Base-by-base conservation (phyloP, 2,888 invertebrate species). In the Cyclophora albipunctata region DNA sequence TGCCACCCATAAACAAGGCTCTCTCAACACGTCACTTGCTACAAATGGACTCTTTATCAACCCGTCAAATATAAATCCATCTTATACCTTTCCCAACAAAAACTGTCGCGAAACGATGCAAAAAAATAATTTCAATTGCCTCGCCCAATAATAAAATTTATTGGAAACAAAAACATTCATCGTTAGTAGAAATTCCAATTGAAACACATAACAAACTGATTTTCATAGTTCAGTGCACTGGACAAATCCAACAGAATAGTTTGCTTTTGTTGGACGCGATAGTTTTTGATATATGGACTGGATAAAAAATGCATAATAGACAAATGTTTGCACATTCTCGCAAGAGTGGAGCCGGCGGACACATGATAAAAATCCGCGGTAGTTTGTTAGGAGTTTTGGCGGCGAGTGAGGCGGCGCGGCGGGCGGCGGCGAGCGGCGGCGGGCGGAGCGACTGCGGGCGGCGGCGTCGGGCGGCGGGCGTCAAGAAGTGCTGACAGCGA, bases 41-140 rank as follows among this genome's bases (percentile, higher is more conserved):
- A 77, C 76, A 80, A 82, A 82, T 78, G 67, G 71, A 76, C 73
- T 72, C 73, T 78, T 78, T 78, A 75, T 74, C 71, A 67, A 64
- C 63, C 66, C 57, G 71, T 74, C 76, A 73, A 76, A 75, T 69
- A 72, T 66, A 74, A 72, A 71, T 66, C 71, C 63, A 57, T 60
- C 55, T 60, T 59, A 69, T 69, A 71, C 66, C 57, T 60, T 48
- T 45, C 20, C 20, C 20, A 20, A 20, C 20, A 20, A 20, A 20
- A 20, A 20, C 20, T n/a, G 20, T 1, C 20, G 20, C 20, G 37
- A 37, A 37, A 37, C 4, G 4, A 37, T 37, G 1, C 4, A 37
- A 37, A 37, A 37, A 37, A 49, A 42, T 51, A 40, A 48, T 48
- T 42, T 47, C 34, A 35, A 37, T 37, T 37, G 2, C 37, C 5